Evolutionary conservation across 1,140 invertebrate genomes (phyloP), one percentile per base, ranked within the genome.

Genomic region (Rhyacophila brunnea): DNA sequence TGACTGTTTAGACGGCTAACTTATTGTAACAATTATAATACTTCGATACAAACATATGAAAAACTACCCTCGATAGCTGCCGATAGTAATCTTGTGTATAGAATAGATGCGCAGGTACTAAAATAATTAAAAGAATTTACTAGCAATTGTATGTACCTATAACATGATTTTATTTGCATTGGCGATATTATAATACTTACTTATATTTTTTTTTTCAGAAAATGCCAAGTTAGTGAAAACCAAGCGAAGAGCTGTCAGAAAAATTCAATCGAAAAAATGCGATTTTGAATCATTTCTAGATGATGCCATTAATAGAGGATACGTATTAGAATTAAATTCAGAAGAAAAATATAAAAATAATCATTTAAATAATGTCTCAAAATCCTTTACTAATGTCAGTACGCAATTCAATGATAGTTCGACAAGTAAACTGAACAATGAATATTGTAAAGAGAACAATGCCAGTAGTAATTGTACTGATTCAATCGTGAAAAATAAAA

Each of bases 131-230:
- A n/a, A n/a, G n/a, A n/a, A n/a, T n/a, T n/a, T n/a, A n/a, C n/a
- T n/a, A n/a, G n/a, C n/a, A n/a, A n/a, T n/a, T n/a, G n/a, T n/a
- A n/a, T n/a, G n/a, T n/a, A n/a, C n/a, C n/a, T n/a, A n/a, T n/a
- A n/a, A n/a, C n/a, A n/a, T n/a, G n/a, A n/a, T n/a, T n/a, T n/a
- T n/a, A n/a, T n/a, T n/a, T n/a, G n/a, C n/a, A n/a, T n/a, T n/a
- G n/a, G n/a, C n/a, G n/a, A n/a, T n/a, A n/a, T n/a, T n/a, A n/a
- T n/a, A n/a, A n/a, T n/a, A n/a, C n/a, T n/a, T n/a, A n/a, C n/a
- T n/a, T n/a, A n/a, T n/a, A n/a, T n/a, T n/a, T n/a, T 53, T 43
- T 46, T 42, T 59, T 59, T 38, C 52, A 64, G 62, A 56, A 59
- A 53, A 50, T 32, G 35, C 47, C 7, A 59, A 51, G 51, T 13